Evolutionary conservation across 2,888 invertebrate genomes (phyloP).

Genomic region (Petrolisthes cinctipes): DNA sequence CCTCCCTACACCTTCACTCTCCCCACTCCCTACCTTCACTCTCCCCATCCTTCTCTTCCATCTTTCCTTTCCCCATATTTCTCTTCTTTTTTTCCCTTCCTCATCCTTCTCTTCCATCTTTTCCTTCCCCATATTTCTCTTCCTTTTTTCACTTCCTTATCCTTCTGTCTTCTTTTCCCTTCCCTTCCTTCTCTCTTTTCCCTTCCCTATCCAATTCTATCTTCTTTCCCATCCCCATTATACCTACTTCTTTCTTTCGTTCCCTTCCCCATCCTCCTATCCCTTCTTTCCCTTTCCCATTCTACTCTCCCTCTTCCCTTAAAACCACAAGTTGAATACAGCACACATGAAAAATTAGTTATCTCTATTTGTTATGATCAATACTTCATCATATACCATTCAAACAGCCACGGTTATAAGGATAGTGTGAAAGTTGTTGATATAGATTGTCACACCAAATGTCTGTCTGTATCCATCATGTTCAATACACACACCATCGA

Average conservation of each 20-base stretch:
- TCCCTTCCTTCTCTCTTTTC: background rate
- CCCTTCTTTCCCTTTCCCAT: background rate
- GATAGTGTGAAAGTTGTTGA: too few species aligned
- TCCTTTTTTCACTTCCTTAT: background rate
- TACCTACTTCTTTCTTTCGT: too few species aligned
- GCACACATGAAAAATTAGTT: too few species aligned
- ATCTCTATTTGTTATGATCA: too few species aligned
- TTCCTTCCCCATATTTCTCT: too few species aligned
- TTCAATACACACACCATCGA: too few species aligned
- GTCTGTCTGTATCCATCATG: too few species aligned
- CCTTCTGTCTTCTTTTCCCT: background rate
- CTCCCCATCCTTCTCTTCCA: background rate
- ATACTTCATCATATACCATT: too few species aligned
- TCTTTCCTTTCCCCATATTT: background rate
- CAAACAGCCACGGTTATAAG: too few species aligned
- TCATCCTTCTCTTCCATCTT: background rate
- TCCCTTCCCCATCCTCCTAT: background rate
- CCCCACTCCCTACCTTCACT: background rate
- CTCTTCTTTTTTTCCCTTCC: background rate
- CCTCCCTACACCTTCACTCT: background rate
- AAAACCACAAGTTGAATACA: background rate
- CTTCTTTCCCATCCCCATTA: background rate
- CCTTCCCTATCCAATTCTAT: background rate
- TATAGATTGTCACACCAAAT: too few species aligned
- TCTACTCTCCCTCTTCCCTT: background rate